Base-by-base conservation (phyloP, 2,888 invertebrate genomes). In the Apodemia mormo region DNA sequence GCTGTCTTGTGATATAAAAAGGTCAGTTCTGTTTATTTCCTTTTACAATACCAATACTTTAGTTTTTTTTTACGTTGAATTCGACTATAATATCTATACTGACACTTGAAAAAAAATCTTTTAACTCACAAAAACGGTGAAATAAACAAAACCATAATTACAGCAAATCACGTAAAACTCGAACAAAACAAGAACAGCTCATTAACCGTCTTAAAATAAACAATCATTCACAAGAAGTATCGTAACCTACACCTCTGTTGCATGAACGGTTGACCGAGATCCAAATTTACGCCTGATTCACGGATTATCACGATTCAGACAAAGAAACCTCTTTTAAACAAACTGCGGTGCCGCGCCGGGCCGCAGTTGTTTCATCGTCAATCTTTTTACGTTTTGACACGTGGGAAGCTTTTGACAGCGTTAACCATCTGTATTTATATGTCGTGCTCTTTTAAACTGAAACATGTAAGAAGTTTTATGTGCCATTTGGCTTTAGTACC, bases 271-370 rank as follows among this genome's bases (percentile, higher is more conserved):
- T 82, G 85, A 83, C 84, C 83, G 85, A 82, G 77, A 79, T 86
- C 79, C 77, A 79, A 81, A 85, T 83, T 80, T 82, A 85, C 76
- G 72, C 74, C 76, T 83, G 87, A 85, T 76, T 85, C 81, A 85
- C 74, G 67, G 61, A 61, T 78, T 78, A 73, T 73, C 70, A 74
- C 79, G 75, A 14, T 5, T 6, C 49, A 79, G 80, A 61, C 61
- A 61, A 61, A 58, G 79, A 81, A 76, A 73, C 78, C 77, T 75
- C 77, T 79, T 76, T 70, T 40, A 40, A 79, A 77, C 74, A 76
- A 74, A 72, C 76, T 68, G 71, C 71, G 1, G 49, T 4, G 45
- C 45, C 14, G 49, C 49, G 45, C 45, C 45, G 45, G 3, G 49
- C 49, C 74, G 67, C 84, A 86, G 85, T 85, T 85, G 84, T 81